Evolutionary conservation across 2,113 vertebrate species (phyloP).

Genomic region (Coregonus clupeaformis): DNA sequence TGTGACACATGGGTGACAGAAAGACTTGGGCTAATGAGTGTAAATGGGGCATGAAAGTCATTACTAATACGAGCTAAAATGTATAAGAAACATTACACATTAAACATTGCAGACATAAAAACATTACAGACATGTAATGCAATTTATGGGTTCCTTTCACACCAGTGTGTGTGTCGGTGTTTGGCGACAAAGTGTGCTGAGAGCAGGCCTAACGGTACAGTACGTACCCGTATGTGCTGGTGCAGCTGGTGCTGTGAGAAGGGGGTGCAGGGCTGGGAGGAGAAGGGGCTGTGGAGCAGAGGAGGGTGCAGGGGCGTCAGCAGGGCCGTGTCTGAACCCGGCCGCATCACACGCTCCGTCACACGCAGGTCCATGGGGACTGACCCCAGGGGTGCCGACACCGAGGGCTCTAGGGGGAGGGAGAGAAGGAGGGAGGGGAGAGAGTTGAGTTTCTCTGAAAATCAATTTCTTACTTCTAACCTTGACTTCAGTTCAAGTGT

Average conservation of each 20-base stretch:
- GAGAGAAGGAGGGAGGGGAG: slow-evolving; percentile 15
- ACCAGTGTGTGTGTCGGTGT: no score
- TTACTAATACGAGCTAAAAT: no score
- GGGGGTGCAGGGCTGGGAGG: slow-evolving; percentile 73
- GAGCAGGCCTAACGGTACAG: no score
- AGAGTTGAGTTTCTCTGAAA: not conserved
- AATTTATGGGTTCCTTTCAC: no score
- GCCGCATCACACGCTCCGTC: slow-evolving; percentile 84
- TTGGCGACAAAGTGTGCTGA: no score
- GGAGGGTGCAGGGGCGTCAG: slow-evolving; percentile 85
- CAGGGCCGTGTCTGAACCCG: slow-evolving; percentile 81
- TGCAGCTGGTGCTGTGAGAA: slow-evolving; percentile 82
- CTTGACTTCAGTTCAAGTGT: no score
- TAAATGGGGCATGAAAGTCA: no score
- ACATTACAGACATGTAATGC: no score
- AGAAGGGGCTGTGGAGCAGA: slow-evolving; percentile 77
- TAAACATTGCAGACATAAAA: no score
- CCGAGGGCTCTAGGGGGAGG: slow-evolving; percentile 48
- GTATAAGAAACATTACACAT: no score
- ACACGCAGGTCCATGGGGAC: slow-evolving; percentile 92
- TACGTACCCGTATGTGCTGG: slow-evolving; percentile 79
- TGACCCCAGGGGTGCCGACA: slow-evolving; percentile 49
- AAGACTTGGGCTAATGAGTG: no score
- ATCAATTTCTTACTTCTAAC: not conserved
- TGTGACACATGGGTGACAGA: no score